Base-by-base conservation (phyloP, 2,888 invertebrate genomes). In the Hyppa rectilinea region DNA sequence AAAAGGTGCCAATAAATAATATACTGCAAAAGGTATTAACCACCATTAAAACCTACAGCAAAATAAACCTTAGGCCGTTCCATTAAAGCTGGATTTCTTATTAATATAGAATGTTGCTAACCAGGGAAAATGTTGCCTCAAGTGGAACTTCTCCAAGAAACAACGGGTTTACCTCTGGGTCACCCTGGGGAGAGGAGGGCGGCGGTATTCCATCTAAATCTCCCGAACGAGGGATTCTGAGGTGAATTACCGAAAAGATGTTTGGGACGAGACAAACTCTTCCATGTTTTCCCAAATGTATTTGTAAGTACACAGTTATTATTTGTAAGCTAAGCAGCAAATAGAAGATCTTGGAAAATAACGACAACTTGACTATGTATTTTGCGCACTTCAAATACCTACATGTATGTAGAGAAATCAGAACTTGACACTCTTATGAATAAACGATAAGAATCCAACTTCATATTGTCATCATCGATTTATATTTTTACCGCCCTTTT, bases 1-100 rank as follows among this genome's bases (percentile, higher is more conserved):
- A 93, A 93, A 94, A 94, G 94, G 94, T 95, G 94, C 93, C 93
- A 93, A 94, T 93, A 93, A 92, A 91, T 86, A 91, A 86, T 76
- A 81, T 78, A 70, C 59, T 52, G 55, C 78, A 71, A 82, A 88
- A 88, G 63, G 88, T 66, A 88, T 9, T 85, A 92, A 83, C 49
- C 55, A 61, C 76, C 86, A 59, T n/a, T 34, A 17, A 20, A n/a
- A 20, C 3, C 14, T 47, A 67, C 45, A 34, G 38, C 29, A 88
- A 84, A 81, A 65, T 75, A 36, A 34, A 84, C 84, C 78, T 78
- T 87, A 85, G 9, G 0, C 0, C 0, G 0, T 38, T 36, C 10
- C 0, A 0, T n/a, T 82, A 85, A 84, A 79, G 76, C 71, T 77
- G 65, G 59, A 59, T 83, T 83, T 85, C 58, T 53, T 34, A 26